A percentile compares a stretch with the other conserved stretches of the same genome.
Evolutionary conservation across 2,797 vertebrate species (phyloP).

Genomic region (Acanthurus leucopareius): DNA sequence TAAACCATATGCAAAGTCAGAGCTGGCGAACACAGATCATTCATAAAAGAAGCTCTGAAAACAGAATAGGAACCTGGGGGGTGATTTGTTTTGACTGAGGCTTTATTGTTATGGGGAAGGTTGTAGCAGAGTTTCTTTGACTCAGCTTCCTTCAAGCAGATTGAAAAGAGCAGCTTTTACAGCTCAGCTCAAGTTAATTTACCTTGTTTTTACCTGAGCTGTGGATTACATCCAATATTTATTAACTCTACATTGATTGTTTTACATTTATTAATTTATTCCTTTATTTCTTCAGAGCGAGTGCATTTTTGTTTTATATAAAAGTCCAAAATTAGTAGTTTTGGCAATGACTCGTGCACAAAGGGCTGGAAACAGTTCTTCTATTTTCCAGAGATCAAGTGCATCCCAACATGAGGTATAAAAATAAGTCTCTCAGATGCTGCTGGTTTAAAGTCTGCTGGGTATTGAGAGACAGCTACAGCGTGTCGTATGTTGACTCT

Average conservation of each 20-base stretch:
- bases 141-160: too few relatives aligned
- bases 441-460: slow-evolving; percentile 40
- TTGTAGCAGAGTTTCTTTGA: not conserved
- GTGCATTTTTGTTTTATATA: not conserved
- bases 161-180: slow-evolving; percentile 2
- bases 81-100: not conserved
- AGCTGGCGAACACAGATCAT: not conserved
- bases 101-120: not conserved
- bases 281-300: not conserved
- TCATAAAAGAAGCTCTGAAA: slow-evolving; percentile 6
- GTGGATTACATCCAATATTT: not conserved
- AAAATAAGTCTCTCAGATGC: slow-evolving; percentile 42
- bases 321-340: not conserved
- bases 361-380: slow-evolving; percentile 11
- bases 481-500: slow-evolving; percentile 40
- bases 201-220: not conserved
- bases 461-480: slow-evolving; percentile 37
- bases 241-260: not conserved
- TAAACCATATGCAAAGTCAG: not conserved
- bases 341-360: slow-evolving; percentile 12
- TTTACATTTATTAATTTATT: not conserved
- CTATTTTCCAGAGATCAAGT: slow-evolving; percentile 17
- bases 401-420: slow-evolving; percentile 13
- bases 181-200: not conserved
- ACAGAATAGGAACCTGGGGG: not conserved